Evolutionary conservation across 1,140 invertebrate species (phyloP).

Genomic region (Aethina tumida): DNA sequence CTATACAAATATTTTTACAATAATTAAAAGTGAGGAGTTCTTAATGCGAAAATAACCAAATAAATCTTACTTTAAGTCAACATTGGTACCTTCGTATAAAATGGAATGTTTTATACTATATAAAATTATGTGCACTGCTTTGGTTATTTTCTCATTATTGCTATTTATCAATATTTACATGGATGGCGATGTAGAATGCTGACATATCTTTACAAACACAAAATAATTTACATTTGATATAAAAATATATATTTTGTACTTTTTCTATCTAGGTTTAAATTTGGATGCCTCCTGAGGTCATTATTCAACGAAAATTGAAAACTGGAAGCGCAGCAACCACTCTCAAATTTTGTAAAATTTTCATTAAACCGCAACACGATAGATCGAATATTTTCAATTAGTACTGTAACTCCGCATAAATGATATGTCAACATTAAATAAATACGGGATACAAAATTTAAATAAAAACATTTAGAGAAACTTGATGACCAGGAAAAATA

Average conservation of each 20-base stretch:
- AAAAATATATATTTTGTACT: constrained; percentile 31
- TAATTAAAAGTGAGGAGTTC: constrained; percentile 19
- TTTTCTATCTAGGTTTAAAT: constrained; percentile 10
- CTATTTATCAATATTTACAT: constrained; percentile 21
- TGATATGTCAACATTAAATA: constrained; percentile 8
- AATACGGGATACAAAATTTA: constrained; percentile 3
- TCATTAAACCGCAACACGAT: background rate
- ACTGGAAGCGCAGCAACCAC: background rate
- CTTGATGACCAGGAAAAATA: too few species aligned
- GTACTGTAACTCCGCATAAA: background rate
- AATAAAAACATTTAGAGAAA: too few species aligned
- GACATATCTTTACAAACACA: constrained; percentile 28
- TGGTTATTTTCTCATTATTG: constrained; percentile 30
- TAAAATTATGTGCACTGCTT: constrained; percentile 17
- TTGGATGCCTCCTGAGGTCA: constrained; percentile 3
- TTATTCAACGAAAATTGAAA: constrained; percentile 1
- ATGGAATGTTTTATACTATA: constrained; percentile 32
- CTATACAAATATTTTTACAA: constrained; percentile 25
- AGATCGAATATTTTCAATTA: constrained; percentile 3
- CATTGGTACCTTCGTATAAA: constrained; percentile 22
- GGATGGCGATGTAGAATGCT: constrained; percentile 24
- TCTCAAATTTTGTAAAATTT: background rate
- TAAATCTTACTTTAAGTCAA: constrained; percentile 10
- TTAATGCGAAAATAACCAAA: constrained; percentile 28
- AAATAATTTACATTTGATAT: constrained; percentile 17